phyloP scores from a whole-genome alignment of 2,113 vertebrate genomes.

The Zosterops pallidus region DNA sequence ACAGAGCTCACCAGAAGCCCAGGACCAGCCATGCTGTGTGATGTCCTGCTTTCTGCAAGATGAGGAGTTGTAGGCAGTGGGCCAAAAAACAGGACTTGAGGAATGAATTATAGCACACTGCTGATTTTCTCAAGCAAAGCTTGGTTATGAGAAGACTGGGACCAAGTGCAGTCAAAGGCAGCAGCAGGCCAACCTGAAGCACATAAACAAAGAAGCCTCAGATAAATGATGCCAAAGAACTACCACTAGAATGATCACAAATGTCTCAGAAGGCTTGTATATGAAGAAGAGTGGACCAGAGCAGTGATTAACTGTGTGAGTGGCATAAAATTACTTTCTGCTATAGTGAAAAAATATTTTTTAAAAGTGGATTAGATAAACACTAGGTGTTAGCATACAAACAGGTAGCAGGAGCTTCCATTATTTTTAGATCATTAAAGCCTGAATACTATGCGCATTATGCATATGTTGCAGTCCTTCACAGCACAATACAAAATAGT shows the following conservation, averaged over 20 bases:
- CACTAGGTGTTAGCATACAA: neutral
- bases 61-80: neutral
- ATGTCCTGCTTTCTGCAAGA: neutral
- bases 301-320: neutral
- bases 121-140: neutral
- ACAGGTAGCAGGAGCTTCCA: neutral
- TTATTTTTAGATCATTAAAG: neutral
- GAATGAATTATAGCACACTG: neutral
- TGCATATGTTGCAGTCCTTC: neutral
- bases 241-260: neutral
- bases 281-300: neutral
- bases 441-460: neutral
- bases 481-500: neutral
- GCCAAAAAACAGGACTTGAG: neutral
- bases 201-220: neutral
- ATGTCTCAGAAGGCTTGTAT: neutral
- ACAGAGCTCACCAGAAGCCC: neutral
- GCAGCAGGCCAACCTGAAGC: neutral
- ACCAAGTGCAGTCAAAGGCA: neutral
- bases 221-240: neutral
- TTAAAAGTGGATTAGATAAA: neutral
- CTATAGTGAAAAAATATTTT: neutral
- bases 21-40: accelerated
- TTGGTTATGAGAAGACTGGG: neutral
- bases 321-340: neutral